Conservation (phyloP, 2,888 invertebrate species). For the Agriotes lineatus region DNA sequence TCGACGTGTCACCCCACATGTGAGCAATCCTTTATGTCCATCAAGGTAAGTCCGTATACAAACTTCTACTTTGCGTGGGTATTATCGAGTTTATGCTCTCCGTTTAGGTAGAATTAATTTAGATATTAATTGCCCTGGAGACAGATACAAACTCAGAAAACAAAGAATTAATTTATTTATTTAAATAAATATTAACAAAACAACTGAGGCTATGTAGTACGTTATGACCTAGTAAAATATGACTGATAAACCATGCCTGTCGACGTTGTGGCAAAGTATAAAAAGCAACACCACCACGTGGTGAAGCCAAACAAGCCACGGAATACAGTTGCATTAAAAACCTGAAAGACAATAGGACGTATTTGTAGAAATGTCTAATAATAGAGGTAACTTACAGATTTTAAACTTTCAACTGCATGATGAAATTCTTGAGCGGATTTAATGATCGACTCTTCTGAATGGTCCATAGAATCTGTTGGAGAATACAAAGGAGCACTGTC, state of each 20-base stretch:
- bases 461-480: conserved; percentile 10
- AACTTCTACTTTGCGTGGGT: too few species aligned
- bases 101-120: too few species aligned
- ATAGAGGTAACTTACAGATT: conserved; percentile 76
- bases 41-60: too few species aligned
- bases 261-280: conserved; percentile 88
- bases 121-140: too few species aligned
- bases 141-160: too few species aligned
- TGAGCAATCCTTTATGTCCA: too few species aligned
- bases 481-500: conserved; percentile 9
- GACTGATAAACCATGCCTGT: conserved; percentile 92
- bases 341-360: conserved; percentile 62
- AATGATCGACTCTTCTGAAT: conserved; percentile 65
- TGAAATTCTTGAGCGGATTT: conserved; percentile 82
- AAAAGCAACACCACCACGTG: conserved; percentile 94
- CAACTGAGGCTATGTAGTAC: not conserved
- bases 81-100: too few species aligned
- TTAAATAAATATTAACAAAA: conserved; percentile 8
- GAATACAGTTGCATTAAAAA: conserved; percentile 86
- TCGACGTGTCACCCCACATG: too few species aligned
- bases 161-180: too few species aligned
- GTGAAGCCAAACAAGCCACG: conserved; percentile 90
- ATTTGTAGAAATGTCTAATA: too few species aligned
- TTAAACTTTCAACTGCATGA: conserved; percentile 83
- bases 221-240: conserved; percentile 72